A percentile compares a stretch with the other conserved stretches of the same genome.
Evolutionary conservation across 2,888 invertebrate species (phyloP).

Genomic region (Hydropsyche betteni): DNA sequence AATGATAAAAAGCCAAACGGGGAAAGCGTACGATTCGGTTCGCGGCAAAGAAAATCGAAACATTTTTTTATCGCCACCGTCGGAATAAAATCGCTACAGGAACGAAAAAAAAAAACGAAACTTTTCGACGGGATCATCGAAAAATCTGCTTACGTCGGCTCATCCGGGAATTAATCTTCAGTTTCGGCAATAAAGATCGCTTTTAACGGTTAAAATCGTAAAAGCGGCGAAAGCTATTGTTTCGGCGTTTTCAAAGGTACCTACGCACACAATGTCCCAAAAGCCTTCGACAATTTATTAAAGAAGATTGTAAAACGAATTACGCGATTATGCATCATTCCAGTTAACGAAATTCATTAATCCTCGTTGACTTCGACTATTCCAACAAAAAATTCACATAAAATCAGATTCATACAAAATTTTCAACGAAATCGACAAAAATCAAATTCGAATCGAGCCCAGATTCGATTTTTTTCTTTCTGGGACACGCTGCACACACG

Average conservation of each 20-base stretch:
- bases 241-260: conserved; percentile 39
- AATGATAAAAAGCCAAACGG: conserved; percentile 18
- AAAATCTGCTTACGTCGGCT: conserved; percentile 36
- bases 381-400: too few species aligned
- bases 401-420: too few species aligned
- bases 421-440: too few species aligned
- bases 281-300: conserved; percentile 14
- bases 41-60: conserved; percentile 33
- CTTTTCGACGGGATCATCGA: conserved; percentile 16
- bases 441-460: too few species aligned
- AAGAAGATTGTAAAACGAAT: neutral
- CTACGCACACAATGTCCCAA: conserved; percentile 34
- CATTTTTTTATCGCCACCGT: conserved; percentile 34
- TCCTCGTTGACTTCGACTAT: too few species aligned
- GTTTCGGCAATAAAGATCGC: conserved; percentile 48
- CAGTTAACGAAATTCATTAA: too few species aligned
- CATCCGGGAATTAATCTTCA: conserved; percentile 37
- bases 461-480: too few species aligned
- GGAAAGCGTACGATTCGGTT: neutral
- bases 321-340: conserved; percentile 1
- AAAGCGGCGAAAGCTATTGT: conserved; percentile 39
- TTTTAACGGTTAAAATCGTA: conserved; percentile 51
- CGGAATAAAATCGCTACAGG: conserved; percentile 38
- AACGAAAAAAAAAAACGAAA: conserved; percentile 16
- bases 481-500: too few species aligned